phyloP scores from a whole-genome alignment of 2,797 vertebrate genomes.

The Chiloscyllium punctatum region DNA sequence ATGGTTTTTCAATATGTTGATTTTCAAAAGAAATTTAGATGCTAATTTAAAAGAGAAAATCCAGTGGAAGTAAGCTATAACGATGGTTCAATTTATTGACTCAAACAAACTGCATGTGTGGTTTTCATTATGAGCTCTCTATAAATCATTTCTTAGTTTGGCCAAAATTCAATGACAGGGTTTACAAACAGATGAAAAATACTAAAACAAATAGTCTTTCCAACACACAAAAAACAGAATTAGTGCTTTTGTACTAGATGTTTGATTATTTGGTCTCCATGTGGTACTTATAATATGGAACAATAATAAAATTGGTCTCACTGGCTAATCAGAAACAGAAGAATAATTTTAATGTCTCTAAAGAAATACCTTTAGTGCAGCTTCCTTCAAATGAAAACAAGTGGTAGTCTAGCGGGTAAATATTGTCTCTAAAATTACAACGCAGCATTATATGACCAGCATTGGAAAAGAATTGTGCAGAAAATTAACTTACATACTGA shows the following conservation, averaged over 20 bases:
- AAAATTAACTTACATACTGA: not conserved
- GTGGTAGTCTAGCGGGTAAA: not conserved
- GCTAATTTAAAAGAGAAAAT: not conserved
- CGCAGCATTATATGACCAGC: not conserved
- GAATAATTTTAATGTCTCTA: not conserved
- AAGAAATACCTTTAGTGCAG: not conserved
- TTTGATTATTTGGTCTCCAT: not conserved
- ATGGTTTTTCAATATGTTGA: not conserved
- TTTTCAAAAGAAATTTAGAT: constrained; percentile 6
- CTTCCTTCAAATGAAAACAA: not conserved
- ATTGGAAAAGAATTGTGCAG: not conserved
- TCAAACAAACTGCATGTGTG: not conserved
- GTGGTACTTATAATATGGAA: not conserved
- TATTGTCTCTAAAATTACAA: not conserved
- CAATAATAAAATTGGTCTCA: not conserved
- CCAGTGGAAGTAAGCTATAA: not conserved
- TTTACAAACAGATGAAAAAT: not conserved
- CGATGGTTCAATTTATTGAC: not conserved
- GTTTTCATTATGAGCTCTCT: not conserved
- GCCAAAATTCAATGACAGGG: not conserved
- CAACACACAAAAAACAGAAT: not conserved
- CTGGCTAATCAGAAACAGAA: not conserved
- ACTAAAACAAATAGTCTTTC: not conserved
- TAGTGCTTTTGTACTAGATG: not conserved
- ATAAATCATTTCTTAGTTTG: not conserved